phyloP scores from a whole-genome alignment of 2,113 vertebrate species.

The Limnothrissa miodon region DNA sequence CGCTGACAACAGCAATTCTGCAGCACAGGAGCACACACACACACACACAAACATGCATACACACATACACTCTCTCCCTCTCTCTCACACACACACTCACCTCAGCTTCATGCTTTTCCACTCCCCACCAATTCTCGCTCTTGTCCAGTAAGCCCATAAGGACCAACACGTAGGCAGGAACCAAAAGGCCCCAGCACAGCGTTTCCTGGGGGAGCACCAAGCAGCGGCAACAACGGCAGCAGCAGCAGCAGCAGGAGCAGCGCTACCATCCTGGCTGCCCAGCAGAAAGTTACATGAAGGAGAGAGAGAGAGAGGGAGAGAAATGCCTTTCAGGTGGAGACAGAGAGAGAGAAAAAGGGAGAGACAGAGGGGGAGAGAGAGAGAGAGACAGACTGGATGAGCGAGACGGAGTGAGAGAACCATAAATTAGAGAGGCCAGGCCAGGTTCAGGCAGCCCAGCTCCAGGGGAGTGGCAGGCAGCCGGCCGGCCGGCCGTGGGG shows the following conservation, averaged over 20 bases:
- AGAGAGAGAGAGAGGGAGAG: conserved; percentile 36
- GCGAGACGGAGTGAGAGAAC: conserved; percentile 56
- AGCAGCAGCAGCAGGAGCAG: not conserved
- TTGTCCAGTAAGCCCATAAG: not conserved
- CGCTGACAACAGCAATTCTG: not conserved
- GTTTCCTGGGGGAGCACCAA: not conserved
- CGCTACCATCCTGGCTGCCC: conserved; percentile 54
- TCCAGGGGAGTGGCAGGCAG: conserved; percentile 75
- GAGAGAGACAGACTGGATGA: conserved; percentile 56
- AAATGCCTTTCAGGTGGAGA: conserved; percentile 67
- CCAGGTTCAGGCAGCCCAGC: conserved; percentile 44
- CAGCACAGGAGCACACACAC: not conserved
- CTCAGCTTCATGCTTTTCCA: conserved; percentile 27
- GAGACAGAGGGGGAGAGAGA: conserved; percentile 47
- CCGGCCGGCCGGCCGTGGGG: conserved; percentile 67
- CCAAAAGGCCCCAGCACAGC: not conserved
- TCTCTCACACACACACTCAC: conserved; percentile 38
- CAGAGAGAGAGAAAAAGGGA: conserved; percentile 49
- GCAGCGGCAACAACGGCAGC: not conserved
- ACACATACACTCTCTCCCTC: not conserved
- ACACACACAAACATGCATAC: not conserved
- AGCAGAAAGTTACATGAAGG: conserved; percentile 51
- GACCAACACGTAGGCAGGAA: not conserved
- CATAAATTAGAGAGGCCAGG: conserved; percentile 65
- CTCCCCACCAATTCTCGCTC: not conserved